Conservation (phyloP, 2,888 invertebrate genomes). For the Pristionchus japonicus region DNA sequence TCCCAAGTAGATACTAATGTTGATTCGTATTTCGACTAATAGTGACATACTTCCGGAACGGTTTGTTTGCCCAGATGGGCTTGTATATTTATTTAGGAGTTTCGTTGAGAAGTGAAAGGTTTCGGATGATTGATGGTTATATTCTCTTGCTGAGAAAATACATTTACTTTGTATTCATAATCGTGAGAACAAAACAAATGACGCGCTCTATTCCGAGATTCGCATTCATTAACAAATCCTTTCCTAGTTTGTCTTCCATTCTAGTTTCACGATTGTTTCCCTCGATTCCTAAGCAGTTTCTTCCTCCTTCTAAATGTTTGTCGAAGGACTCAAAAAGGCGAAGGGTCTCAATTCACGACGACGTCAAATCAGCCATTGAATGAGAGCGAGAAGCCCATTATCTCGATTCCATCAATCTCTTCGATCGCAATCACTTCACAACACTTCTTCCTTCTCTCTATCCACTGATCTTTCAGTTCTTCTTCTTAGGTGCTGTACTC, state of each 20-base stretch:
- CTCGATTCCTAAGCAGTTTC: neutral
- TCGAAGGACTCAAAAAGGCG: neutral
- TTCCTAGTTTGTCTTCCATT: neutral
- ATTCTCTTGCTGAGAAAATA: neutral
- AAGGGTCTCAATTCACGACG: neutral
- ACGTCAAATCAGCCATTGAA: neutral
- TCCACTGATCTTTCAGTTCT: neutral
- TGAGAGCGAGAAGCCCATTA: neutral
- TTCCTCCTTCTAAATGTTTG: neutral
- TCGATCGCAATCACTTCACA: neutral
- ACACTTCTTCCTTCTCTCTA: neutral
- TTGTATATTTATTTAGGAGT: neutral
- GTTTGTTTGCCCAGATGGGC: neutral
- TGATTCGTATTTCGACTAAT: neutral
- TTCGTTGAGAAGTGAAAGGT: neutral
- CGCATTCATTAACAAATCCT: neutral
- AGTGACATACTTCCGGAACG: neutral
- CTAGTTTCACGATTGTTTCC: neutral
- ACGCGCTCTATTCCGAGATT: neutral
- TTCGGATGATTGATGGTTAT: neutral
- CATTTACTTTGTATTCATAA: neutral
- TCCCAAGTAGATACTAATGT: neutral
- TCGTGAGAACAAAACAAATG: neutral
- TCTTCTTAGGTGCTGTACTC: neutral
- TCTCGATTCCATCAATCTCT: neutral